Evolutionary conservation across 1,140 invertebrate genomes (phyloP), one percentile per base, ranked within the genome.

Genomic region (Dendrolimus punctatus): DNA sequence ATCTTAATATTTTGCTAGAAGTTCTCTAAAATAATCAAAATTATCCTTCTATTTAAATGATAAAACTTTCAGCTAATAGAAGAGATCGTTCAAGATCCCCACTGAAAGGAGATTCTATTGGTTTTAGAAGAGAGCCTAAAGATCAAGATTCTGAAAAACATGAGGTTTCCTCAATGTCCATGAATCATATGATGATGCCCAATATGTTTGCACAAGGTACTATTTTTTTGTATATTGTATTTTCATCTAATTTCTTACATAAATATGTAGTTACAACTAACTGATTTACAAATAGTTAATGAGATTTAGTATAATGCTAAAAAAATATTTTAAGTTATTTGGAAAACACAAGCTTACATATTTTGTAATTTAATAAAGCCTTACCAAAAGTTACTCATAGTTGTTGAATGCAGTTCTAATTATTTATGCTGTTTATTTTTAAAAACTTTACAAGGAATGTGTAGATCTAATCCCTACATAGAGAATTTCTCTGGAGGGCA

Each of bases 141-240:
- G 62, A 50, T 59, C 63, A 67, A 38, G 71, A 76, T 51, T 40
- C 44, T 36, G 68, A 45, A 37, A 71, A 73, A 66, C 67, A 38
- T 55, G 37, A 36, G 8, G 45, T 46, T 36, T 37, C 40, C 4
- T 6, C 43, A 23, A 54, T 53, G 41, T 41, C 66, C 8, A 80
- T 85, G 66, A 81, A 79, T 53, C 69, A 60, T 40, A 81, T 85
- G 75, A 75, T 85, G 67, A 80, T 82, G 68, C 46, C 68, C 42
- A 78, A 75, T 60, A 78, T 85, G 70, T 81, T 75, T 65, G 56
- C 66, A 48, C 80, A 82, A 78, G 79, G 80, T 84, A 51, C 37
- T 38, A 9, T 5, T 48, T 6, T 49, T 40, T 41, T n/a, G 43
- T 5, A 44, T 44, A 44, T 44, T 9, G 4, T 44, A 44, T 44